Evolutionary conservation across 2,888 invertebrate genomes (phyloP), one percentile per base, ranked within the genome.

Genomic region (Euclidia mi): DNA sequence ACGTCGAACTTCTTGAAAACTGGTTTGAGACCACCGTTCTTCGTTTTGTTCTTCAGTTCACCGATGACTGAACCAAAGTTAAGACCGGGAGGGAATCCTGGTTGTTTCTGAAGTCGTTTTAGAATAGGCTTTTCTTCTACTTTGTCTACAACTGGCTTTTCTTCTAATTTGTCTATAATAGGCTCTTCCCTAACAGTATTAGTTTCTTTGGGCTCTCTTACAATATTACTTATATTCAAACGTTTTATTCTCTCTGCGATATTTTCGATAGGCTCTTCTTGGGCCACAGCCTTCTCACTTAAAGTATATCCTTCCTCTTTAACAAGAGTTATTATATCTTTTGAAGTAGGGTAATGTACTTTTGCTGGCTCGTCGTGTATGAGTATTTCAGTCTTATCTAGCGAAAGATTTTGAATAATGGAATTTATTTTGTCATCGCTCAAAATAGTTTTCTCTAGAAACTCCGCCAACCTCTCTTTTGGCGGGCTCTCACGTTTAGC

Each of bases 31-130:
- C 87, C 87, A 7, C 89, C 90, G 53, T 86, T 91, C 56, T 83
- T 88, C 0, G 94, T 94, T 82, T 91, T 94, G 57, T 81, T 87
- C 70, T 90, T 94, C 58, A 94, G 73, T 67, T 94, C 94, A 32
- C 94, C 94, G 49, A 94, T 94, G 14, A 94, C 89, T 20, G 93
- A 94, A 46, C 94, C 93, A 55, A 94, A 94, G 68, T 92, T 92
- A 7, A 94, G 75, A 20, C 90, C 90, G 4, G 77, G 66, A 12
- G 91, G 92, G 53, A 90, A 73, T 1, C 88, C 92, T 7, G 90
- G 75, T 55, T 90, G 92, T 60, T 87, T 92, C 56, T 91, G 88
- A 42, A 92, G 73, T 18, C 89, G 87, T 67, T 85, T 88, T 3
- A 92, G 56, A 31, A 88, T 68, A 3, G 87, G 85, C 46, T 86